Base-by-base conservation (phyloP, 2,113 vertebrate species). In the Meles meles region DNA sequence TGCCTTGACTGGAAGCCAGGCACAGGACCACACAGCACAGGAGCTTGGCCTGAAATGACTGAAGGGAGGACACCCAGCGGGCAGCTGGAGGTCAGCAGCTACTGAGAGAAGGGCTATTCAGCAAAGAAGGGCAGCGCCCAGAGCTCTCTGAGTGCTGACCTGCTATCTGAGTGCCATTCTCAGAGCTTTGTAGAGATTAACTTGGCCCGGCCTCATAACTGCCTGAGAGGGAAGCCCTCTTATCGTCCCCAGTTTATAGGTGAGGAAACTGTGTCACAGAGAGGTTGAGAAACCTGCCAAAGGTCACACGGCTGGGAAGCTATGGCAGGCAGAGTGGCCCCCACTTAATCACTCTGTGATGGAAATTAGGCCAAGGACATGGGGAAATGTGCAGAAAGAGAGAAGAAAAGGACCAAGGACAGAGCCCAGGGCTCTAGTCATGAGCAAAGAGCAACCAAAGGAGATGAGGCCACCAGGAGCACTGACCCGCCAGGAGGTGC, bases 401-500 rank as follows among this genome's bases (percentile, higher is more conserved):
- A 29, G 77, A 57, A 59, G 83, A 57, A 92, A 94, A 88, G 85
- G 95, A 77, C 86, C 86, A 89, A 97, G 89, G 86, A 83, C 91
- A 96, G 96, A 94, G 69, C 39, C 82, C 83, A 80, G 63, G 76
- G 47, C 34, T 39, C 7, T 0, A 29, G 93, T 17, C 81, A 1
- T 3, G 15, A 55, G 12, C 77, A 55, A 67, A 25, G 34, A 72
- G 17, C 20, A 55, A 29, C 31, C 65, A 1, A 6, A 93, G 39
- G 74, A 76, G 59, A 49, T 3, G 17, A 83, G 29, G 49, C 79
- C 57, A n/a, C 79, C 55, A 34, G 10, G 29, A 77, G 65, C 0
- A 7, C 2, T 0, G 39, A 67, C 72, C 15, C 2, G 0, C 59
- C 23, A 7, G 39, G 21, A 0, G 5, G 37, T 5, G 3, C n/a